Conservation (phyloP, 2,113 vertebrate genomes). For the Cyprinus carpio region DNA sequence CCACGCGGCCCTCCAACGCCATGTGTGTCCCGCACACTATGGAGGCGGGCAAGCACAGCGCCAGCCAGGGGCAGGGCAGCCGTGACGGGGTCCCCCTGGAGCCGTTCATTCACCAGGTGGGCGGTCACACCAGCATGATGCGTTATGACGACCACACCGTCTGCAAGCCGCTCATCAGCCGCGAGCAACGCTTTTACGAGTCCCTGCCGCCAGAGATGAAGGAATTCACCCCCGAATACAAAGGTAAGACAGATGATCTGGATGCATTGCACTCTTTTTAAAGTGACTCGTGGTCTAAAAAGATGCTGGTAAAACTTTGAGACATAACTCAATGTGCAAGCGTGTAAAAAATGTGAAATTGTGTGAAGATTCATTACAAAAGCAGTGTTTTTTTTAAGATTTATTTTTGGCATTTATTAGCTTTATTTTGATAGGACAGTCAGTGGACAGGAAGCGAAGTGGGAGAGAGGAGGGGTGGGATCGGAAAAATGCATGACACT, state of each 20-base stretch:
- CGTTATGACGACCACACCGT: conserved; percentile 98
- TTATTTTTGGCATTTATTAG: no score
- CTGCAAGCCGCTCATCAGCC: conserved; percentile 94
- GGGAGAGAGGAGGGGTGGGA: no score
- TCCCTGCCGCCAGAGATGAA: conserved; percentile 97
- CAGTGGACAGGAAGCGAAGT: no score
- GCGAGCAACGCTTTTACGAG: conserved; percentile 98
- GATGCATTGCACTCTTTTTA: neutral
- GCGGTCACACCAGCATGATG: conserved; percentile 99
- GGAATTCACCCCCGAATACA: conserved; percentile 96
- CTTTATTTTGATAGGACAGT: no score
- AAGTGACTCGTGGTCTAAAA: neutral
- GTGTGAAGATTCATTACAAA: no score
- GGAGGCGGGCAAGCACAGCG: conserved; percentile 92
- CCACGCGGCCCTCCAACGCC: conserved; percentile 80
- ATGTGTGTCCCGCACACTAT: conserved; percentile 99
- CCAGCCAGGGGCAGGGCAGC: conserved; percentile 78
- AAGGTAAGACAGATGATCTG: conserved; percentile 79
- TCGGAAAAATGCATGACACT: no score
- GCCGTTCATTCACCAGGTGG: conserved; percentile 98
- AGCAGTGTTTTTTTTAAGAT: no score
- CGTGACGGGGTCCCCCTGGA: conserved; percentile 90
- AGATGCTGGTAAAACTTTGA: neutral
- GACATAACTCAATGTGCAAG: no score
- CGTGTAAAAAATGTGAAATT: no score